Evolutionary conservation across 2,797 vertebrate genomes (phyloP), one percentile per base, ranked within the genome.

Genomic region (Emys orbicularis): DNA sequence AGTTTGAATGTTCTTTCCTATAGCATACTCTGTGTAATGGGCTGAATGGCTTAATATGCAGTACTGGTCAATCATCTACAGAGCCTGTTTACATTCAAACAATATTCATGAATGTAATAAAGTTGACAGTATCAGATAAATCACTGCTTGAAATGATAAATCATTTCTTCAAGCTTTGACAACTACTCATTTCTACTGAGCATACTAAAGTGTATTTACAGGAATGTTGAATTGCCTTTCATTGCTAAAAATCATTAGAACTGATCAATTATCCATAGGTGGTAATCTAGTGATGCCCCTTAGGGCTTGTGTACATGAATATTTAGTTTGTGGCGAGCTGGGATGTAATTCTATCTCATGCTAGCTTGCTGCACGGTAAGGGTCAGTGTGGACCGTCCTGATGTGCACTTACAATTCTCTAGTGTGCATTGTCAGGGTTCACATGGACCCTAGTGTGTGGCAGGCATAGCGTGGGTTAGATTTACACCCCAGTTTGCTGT

Each of bases 231-330:
- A 31, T 59, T 90, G 5, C 65, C 41, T 47, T n/a, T 34, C 25
- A 2, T 9, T 83, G 37, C 23, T 50, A 41, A 19, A n/a, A 82
- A 15, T 12, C 49, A 92, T 88, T 77, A 65, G 3, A 86, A 59
- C 9, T 19, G 83, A 11, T 29, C 16, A 11, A 1, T 21, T 53
- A 0, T 72, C 0, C 1, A 11, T 57, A 83, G 18, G 11, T 79
- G 0, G 54, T 8, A 76, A 76, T 44, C 23, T 44, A 76, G 41
- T 41, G n/a, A 72, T 72, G 10, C 34, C 86, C 56, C 59, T 18
- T 74, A 3, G 27, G 29, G 27, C 29, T 15, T 31, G 29, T 59
- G 29, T 61, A 61, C 31, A 34, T 11, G 13, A 34, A 61, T 8
- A 3, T 61, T 34, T 34, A 34, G 6, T 31, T 34, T 61, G 12